phyloP scores from a whole-genome alignment of 2,797 vertebrate species.

The Caiman crocodilus region DNA sequence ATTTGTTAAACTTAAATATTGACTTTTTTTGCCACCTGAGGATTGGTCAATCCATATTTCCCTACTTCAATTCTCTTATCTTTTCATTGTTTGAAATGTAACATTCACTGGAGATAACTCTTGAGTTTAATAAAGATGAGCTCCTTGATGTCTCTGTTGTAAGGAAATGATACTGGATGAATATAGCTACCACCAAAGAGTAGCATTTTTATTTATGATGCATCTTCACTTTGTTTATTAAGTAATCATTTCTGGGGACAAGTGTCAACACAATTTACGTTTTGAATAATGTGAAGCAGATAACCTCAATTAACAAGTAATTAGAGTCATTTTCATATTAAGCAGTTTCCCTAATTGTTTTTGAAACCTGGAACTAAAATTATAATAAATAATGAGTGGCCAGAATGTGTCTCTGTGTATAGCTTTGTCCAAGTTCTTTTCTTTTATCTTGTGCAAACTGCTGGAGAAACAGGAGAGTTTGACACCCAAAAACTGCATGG shows the following conservation, averaged over 20 bases:
- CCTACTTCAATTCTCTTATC: background rate
- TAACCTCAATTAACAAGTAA: conserved; percentile 78
- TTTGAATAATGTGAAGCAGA: conserved; percentile 76
- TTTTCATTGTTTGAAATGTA: background rate
- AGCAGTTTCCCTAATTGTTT: conserved; percentile 78
- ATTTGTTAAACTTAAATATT: background rate
- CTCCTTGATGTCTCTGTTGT: background rate
- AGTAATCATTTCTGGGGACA: conserved; percentile 72
- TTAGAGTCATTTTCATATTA: conserved; percentile 77
- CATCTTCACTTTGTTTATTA: conserved; percentile 74
- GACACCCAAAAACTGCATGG: background rate
- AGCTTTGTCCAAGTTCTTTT: conserved; percentile 35
- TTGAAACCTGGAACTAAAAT: conserved; percentile 78
- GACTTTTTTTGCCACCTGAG: background rate
- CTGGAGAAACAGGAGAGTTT: background rate
- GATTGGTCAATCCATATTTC: background rate
- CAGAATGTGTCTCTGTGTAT: conserved; percentile 55
- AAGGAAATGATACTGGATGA: conserved; percentile 12
- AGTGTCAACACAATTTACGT: conserved; percentile 75
- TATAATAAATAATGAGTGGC: conserved; percentile 69
- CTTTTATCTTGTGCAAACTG: background rate
- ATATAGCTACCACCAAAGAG: background rate
- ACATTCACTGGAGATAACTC: background rate
- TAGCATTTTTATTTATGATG: conserved; percentile 24
- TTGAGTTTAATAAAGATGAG: background rate